A percentile compares a stretch with the other conserved stretches of the same genome.
Evolutionary conservation across 1,140 invertebrate genomes (phyloP).

Genomic region (Cyclargus thomasi): DNA sequence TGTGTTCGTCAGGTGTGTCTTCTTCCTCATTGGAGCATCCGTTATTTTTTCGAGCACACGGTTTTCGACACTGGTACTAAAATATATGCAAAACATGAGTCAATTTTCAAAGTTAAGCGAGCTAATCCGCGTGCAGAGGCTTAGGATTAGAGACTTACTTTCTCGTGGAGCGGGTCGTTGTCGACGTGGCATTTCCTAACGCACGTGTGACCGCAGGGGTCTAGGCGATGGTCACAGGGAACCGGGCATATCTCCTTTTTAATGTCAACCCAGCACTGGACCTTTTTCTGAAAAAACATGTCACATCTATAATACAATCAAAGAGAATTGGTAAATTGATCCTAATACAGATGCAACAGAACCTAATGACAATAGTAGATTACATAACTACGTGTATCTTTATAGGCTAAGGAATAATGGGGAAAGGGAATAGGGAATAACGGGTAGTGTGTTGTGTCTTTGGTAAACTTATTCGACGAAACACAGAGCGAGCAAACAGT

Average conservation of each 20-base stretch:
- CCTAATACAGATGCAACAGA: too few species aligned
- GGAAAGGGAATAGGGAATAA: too few species aligned
- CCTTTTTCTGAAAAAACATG: slow-evolving; percentile 48
- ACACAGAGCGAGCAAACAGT: too few species aligned
- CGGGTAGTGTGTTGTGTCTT: too few species aligned
- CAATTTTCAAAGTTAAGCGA: too few species aligned
- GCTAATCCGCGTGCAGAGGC: too few species aligned
- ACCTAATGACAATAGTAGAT: too few species aligned
- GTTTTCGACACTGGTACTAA: slow-evolving; percentile 72
- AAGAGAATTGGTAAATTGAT: too few species aligned
- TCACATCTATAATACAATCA: too few species aligned
- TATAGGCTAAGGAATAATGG: too few species aligned
- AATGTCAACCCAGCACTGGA: slow-evolving; percentile 51
- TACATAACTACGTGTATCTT: too few species aligned
- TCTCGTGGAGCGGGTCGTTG: slow-evolving; percentile 69
- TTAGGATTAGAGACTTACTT: slow-evolving; percentile 32
- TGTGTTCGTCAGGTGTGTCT: slow-evolving; percentile 51
- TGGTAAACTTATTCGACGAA: too few species aligned
- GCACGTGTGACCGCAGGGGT: slow-evolving; percentile 74
- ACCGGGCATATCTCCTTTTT: slow-evolving; percentile 49
- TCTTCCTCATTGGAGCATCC: slow-evolving; percentile 50
- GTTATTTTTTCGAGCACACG: slow-evolving; percentile 58
- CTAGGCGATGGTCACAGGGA: slow-evolving; percentile 59
- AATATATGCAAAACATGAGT: slow-evolving; percentile 20
- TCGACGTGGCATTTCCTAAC: slow-evolving; percentile 60